Percentiles rank a stretch among this genome's conserved stretches.
These are phyloP conservation scores for Carcharodon carcharias DNA, from an alignment of 2,797 vertebrate species.

Conservation along the genomic window DNA sequence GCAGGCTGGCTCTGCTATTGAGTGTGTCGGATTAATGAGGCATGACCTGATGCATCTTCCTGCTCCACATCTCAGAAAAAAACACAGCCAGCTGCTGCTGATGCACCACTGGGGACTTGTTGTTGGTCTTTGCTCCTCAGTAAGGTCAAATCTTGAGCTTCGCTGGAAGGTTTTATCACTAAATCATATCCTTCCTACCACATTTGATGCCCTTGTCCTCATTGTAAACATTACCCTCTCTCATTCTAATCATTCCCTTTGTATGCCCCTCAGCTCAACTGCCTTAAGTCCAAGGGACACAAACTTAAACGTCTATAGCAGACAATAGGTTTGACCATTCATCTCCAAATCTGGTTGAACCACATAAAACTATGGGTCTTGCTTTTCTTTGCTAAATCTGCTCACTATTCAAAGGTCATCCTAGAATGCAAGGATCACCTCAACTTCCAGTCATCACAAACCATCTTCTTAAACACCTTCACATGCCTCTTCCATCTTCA, in stretches of 20 bases:
- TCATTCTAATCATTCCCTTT: background rate
- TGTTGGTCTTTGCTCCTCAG: background rate
- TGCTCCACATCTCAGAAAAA: background rate
- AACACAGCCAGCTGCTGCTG: background rate
- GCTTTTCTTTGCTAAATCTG: background rate
- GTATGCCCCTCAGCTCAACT: background rate
- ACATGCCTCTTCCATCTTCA: background rate
- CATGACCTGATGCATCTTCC: background rate
- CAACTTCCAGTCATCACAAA: background rate
- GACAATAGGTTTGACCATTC: background rate
- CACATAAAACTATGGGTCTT: background rate
- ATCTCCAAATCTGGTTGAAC: background rate
- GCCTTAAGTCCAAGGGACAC: too few relatives aligned
- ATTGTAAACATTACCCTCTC: background rate
- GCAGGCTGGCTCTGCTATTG: background rate
- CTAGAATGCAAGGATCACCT: background rate
- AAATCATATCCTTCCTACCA: background rate
- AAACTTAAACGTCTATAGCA: background rate
- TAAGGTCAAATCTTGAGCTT: background rate
- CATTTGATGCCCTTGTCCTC: background rate
- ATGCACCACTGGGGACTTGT: too few relatives aligned
- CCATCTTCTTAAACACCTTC: background rate
- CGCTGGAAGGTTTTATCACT: background rate
- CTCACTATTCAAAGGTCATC: background rate
- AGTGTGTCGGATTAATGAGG: background rate